A percentile compares a stretch with the other conserved stretches of the same genome.
These are phyloP conservation scores for Haliclona indistincta DNA, from an alignment of 37 sponge, comb jelly and placozoan genomes.

Conservation along the genomic window DNA sequence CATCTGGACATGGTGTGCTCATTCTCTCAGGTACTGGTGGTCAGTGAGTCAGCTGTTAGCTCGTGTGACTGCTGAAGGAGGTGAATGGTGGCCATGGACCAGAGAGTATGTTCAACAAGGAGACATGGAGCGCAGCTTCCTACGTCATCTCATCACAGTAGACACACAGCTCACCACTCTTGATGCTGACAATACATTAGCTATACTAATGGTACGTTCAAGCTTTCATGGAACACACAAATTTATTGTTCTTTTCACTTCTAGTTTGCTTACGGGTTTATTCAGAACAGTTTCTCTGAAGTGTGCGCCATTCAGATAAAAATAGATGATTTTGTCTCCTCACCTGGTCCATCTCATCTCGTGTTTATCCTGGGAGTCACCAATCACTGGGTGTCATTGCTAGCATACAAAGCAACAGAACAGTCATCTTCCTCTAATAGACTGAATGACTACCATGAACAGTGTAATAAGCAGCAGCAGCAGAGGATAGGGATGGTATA, in stretches of 20 bases:
- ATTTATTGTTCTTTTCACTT: background rate
- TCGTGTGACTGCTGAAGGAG: background rate
- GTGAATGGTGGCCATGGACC: constrained; percentile 59
- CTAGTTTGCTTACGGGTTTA: constrained; percentile 50
- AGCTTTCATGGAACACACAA: background rate
- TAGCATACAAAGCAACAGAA: constrained; percentile 13
- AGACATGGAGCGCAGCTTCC: constrained; percentile 53
- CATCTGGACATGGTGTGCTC: background rate
- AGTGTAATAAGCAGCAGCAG: background rate
- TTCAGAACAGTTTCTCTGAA: constrained; percentile 11
- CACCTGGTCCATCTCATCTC: constrained; percentile 19
- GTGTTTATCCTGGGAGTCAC: constrained; percentile 57
- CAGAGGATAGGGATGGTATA: constrained; percentile 20
- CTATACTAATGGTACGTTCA: constrained; percentile 9
- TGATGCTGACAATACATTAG: background rate
- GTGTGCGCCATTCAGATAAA: constrained; percentile 15
- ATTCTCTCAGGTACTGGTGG: constrained; percentile 42
- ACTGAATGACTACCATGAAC: background rate
- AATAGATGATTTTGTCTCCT: constrained; percentile 3
- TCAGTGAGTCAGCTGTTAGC: constrained; percentile 28
- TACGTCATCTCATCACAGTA: constrained; percentile 17
- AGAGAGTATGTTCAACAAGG: constrained; percentile 20
- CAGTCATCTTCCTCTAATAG: background rate
- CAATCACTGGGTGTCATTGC: constrained; percentile 58
- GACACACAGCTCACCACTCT: background rate